These are phyloP conservation scores for Cebidichthys violaceus DNA, from an alignment of 2,113 vertebrate species.

Conservation along the genomic window DNA sequence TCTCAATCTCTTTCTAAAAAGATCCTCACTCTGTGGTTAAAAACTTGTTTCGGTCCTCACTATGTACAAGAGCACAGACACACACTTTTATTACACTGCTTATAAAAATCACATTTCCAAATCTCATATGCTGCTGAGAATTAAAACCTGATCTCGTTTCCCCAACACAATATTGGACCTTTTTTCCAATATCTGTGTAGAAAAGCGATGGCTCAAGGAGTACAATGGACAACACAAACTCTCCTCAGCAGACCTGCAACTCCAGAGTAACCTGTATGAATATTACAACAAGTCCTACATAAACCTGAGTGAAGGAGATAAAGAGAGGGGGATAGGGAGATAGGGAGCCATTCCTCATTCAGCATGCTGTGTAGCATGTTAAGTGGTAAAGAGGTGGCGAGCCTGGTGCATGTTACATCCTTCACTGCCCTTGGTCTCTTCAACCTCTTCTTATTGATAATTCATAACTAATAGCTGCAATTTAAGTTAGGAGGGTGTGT, in stretches of 20 bases:
- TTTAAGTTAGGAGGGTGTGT: slow-evolving; percentile 31
- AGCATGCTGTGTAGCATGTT: slow-evolving; percentile 35
- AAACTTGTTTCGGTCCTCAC: too few species aligned
- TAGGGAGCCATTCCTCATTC: slow-evolving; percentile 35
- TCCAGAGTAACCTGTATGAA: slow-evolving; percentile 43
- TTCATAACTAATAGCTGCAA: slow-evolving; percentile 58
- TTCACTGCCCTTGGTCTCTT: slow-evolving; percentile 50
- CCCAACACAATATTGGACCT: slow-evolving; percentile 22
- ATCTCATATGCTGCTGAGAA: background rate
- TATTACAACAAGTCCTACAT: slow-evolving; percentile 34
- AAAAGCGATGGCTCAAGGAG: background rate
- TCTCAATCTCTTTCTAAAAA: background rate
- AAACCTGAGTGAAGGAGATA: slow-evolving; percentile 34
- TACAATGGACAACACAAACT: slow-evolving; percentile 38
- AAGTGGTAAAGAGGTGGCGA: slow-evolving; percentile 40
- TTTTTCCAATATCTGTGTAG: background rate
- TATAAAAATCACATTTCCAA: background rate
- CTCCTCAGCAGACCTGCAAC: slow-evolving; percentile 23
- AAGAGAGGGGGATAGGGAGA: slow-evolving; percentile 13
- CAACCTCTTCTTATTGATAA: slow-evolving; percentile 60
- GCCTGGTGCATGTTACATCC: slow-evolving; percentile 22
- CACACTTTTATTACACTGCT: background rate
- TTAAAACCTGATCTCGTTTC: slow-evolving; percentile 26
- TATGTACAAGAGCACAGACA: background rate
- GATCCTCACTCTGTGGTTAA: too few species aligned